phyloP scores from a whole-genome alignment of 2,888 invertebrate genomes.

The Alviniconcha strummeri region DNA sequence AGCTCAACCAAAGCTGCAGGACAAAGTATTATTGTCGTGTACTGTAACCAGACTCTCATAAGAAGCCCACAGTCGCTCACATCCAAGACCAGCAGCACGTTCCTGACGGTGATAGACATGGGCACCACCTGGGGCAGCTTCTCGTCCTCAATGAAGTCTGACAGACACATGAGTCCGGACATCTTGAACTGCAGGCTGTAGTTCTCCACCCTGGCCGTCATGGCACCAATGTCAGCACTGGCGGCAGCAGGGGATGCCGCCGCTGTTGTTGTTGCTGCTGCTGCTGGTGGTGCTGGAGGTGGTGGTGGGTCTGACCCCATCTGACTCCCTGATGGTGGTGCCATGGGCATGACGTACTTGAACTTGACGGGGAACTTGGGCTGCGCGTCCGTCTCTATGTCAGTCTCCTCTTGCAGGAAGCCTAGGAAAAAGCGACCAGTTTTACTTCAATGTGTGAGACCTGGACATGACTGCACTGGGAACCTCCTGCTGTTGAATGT shows the following conservation, averaged over 20 bases:
- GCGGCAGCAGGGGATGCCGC: neutral
- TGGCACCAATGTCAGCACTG: constrained; percentile 44
- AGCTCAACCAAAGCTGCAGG: too few species aligned
- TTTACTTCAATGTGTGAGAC: too few species aligned
- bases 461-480: too few species aligned
- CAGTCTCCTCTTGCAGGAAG: constrained; percentile 39
- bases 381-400: constrained; percentile 24
- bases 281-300: neutral
- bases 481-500: too few species aligned
- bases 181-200: constrained; percentile 63
- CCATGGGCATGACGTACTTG: constrained; percentile 37
- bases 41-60: too few species aligned
- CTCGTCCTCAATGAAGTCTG: constrained; percentile 92
- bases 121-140: constrained; percentile 87
- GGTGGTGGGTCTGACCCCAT: neutral
- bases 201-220: constrained; percentile 50
- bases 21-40: too few species aligned
- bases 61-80: constrained; percentile 39
- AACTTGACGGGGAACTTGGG: constrained; percentile 49
- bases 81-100: constrained; percentile 55
- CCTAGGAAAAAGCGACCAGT: constrained; percentile 21
- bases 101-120: constrained; percentile 74
- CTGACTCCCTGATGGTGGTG: neutral
- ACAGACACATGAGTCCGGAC: constrained; percentile 86
- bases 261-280: neutral